Conservation (phyloP, 2,797 vertebrate genomes). For the Epinephelus malabaricus region DNA sequence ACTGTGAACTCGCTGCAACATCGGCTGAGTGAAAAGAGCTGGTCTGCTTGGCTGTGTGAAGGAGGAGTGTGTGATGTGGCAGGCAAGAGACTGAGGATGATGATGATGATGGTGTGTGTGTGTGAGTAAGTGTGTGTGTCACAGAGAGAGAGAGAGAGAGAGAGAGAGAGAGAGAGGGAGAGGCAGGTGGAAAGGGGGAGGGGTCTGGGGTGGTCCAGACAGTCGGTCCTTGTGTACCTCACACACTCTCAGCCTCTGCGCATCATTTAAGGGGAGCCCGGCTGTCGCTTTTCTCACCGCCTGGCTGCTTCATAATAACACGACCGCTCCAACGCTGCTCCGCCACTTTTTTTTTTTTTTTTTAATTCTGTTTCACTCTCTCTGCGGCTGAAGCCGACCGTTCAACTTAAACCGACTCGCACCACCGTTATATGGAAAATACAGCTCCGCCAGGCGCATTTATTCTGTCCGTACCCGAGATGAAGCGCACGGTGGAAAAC, state of each 20-base stretch:
- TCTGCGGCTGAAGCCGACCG: not conserved
- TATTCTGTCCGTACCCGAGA: conserved; percentile 30
- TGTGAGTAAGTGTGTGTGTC: not conserved
- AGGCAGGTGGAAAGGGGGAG: conserved; percentile 77
- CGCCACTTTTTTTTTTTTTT: conserved; percentile 12
- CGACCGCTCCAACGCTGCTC: conserved; percentile 6
- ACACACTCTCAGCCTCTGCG: conserved; percentile 77
- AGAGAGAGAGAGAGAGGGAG: conserved; percentile 40
- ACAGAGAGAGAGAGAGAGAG: conserved; percentile 14
- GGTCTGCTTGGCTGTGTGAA: conserved; percentile 15
- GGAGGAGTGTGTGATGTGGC: conserved; percentile 42
- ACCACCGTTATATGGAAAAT: conserved; percentile 42
- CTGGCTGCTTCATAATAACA: conserved; percentile 26
- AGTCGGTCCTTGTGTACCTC: conserved; percentile 81
- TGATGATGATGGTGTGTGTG: conserved; percentile 14
- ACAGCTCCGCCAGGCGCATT: conserved; percentile 44
- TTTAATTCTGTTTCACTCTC: not conserved
- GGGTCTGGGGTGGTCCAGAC: conserved; percentile 83
- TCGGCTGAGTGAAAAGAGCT: conserved; percentile 38
- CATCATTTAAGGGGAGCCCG: conserved; percentile 74
- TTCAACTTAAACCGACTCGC: conserved; percentile 30
- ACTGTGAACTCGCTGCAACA: conserved; percentile 26
- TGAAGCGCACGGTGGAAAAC: conserved; percentile 53
- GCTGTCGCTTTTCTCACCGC: conserved; percentile 33
- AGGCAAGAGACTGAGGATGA: conserved; percentile 32